phyloP scores from a whole-genome alignment of 2,888 invertebrate species.

The Plagodis dolabraria region DNA sequence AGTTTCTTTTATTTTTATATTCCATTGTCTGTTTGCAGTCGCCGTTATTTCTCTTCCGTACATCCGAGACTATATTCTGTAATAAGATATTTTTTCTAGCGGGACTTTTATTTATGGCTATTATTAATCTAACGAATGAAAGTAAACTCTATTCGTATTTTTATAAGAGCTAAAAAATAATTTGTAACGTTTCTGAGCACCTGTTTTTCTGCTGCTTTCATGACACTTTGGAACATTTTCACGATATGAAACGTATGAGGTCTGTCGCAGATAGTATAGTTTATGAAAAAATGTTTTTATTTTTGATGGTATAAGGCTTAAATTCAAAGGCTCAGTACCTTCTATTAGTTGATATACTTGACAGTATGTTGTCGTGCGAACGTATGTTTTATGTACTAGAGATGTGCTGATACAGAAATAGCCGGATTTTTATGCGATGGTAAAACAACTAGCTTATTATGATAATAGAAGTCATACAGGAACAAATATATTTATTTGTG shows the following conservation, averaged over 20 bases:
- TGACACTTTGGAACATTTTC: slow-evolving; percentile 25
- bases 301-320: slow-evolving; percentile 8
- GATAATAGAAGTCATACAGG: no score
- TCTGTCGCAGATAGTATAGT: slow-evolving; percentile 6
- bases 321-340: slow-evolving; percentile 7
- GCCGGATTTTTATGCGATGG: neutral
- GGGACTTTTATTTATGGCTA: neutral
- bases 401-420: neutral
- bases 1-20: no score
- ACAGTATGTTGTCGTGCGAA: slow-evolving; percentile 2
- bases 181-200: slow-evolving; percentile 6
- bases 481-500: no score
- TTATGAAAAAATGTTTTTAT: slow-evolving; percentile 9
- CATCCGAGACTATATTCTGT: no score
- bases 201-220: slow-evolving; percentile 19
- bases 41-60: no score
- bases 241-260: slow-evolving; percentile 22
- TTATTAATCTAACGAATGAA: neutral
- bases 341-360: neutral
- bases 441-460: no score
- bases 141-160: neutral
- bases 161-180: slow-evolving; percentile 1
- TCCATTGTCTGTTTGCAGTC: no score
- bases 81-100: no score
- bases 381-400: slow-evolving; percentile 14